A percentile compares a stretch with the other conserved stretches of the same genome.
These are phyloP conservation scores for Sinhomidia bicolor DNA, from an alignment of 2,888 invertebrate species.

Conservation along the genomic window DNA sequence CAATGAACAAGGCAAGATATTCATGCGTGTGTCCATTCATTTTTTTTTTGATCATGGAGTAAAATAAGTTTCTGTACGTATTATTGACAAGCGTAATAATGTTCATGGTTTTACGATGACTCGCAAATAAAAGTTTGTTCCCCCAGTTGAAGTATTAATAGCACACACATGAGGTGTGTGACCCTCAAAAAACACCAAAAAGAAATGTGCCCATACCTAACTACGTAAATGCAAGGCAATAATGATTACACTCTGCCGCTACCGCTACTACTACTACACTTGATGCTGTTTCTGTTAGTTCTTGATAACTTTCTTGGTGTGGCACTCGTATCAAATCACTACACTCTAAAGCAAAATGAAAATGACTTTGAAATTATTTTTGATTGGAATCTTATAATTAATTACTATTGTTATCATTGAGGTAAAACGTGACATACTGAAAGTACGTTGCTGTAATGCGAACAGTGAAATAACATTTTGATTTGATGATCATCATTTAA, in stretches of 20 bases:
- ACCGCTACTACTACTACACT: too few species aligned
- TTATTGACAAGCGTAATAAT: conserved; percentile 2
- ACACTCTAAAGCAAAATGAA: too few species aligned
- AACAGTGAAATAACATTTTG: not conserved
- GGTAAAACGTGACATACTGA: conserved; percentile 30
- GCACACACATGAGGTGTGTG: conserved; percentile 16
- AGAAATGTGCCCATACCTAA: not conserved
- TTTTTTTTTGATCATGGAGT: conserved; percentile 16
- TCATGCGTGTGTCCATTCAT: conserved; percentile 5
- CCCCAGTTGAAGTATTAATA: not conserved
- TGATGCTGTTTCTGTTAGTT: not conserved
- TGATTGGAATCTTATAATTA: conserved; percentile 35
- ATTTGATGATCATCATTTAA: not conserved
- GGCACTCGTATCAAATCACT: conserved; percentile 9
- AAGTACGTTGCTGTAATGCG: not conserved
- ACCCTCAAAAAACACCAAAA: conserved; percentile 30
- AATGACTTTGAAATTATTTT: conserved; percentile 36
- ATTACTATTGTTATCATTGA: conserved; percentile 24
- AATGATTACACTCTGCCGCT: not conserved
- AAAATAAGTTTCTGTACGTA: not conserved
- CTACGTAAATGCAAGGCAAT: not conserved
- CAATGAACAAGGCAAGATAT: not conserved
- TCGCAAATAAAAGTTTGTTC: not conserved
- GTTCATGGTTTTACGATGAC: conserved; percentile 3
- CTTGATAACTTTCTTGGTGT: conserved; percentile 3